Percentiles rank a stretch among this genome's conserved stretches.
phyloP scores from a whole-genome alignment of 1,140 invertebrate genomes.

The Neuroterus valhalla region DNA sequence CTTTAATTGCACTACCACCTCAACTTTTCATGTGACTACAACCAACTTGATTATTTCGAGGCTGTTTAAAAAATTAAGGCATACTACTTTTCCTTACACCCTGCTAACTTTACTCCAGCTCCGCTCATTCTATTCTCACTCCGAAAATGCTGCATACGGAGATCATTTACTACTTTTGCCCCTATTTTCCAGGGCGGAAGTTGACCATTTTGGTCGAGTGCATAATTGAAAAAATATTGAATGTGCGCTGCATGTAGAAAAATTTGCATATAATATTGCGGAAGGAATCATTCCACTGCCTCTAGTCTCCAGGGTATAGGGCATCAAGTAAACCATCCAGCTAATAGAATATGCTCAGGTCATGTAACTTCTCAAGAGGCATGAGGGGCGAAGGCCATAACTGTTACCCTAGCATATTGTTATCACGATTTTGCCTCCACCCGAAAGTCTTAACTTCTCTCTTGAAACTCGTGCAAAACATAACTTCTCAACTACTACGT shows the following conservation, averaged over 20 bases:
- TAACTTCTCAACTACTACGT: constrained; percentile 14
- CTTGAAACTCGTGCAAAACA: background rate
- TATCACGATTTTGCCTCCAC: constrained; percentile 51
- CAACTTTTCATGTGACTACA: constrained; percentile 13
- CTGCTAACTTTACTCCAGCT: too few relatives aligned
- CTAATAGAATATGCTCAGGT: constrained; percentile 60
- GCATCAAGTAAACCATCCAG: constrained; percentile 51
- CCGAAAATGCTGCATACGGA: too few relatives aligned
- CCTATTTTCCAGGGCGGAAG: too few relatives aligned
- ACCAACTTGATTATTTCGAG: too few relatives aligned
- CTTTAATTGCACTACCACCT: constrained; percentile 8
- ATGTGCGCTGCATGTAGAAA: too few relatives aligned
- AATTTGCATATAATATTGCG: background rate
- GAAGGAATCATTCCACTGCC: constrained; percentile 51
- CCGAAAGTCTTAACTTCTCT: background rate
- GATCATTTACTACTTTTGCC: too few relatives aligned
- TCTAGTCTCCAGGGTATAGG: constrained; percentile 52
- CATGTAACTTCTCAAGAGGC: constrained; percentile 42
- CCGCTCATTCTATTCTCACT: too few relatives aligned
- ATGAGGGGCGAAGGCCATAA: constrained; percentile 43
- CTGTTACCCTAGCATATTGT: constrained; percentile 44
- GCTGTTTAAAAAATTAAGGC: too few relatives aligned
- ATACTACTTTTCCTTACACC: too few relatives aligned
- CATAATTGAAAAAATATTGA: background rate
- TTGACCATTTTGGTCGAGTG: too few relatives aligned